Evolutionary conservation across 2,797 vertebrate species (phyloP).

Genomic region (Stomatorhinus walkeri): DNA sequence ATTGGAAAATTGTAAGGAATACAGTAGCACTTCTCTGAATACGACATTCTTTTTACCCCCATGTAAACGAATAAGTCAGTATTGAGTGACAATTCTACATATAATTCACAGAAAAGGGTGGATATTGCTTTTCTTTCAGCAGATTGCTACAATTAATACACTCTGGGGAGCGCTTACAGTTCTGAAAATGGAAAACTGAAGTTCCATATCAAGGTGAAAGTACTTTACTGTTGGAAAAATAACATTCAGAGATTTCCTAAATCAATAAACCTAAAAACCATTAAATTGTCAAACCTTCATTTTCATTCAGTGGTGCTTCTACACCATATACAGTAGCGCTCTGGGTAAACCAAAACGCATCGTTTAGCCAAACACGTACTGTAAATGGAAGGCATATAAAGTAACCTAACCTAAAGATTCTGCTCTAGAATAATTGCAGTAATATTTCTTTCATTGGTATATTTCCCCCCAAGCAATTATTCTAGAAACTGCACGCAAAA

Average conservation of each 20-base stretch:
- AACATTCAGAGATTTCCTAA: background rate
- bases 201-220: background rate
- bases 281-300: background rate
- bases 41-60: conserved; percentile 64
- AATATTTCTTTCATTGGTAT: background rate
- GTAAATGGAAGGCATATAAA: background rate
- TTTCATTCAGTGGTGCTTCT: background rate
- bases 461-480: background rate
- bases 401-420: background rate
- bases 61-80: conserved; percentile 24
- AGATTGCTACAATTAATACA: background rate
- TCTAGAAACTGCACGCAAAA: background rate
- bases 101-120: background rate
- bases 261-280: background rate
- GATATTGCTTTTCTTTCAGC: background rate
- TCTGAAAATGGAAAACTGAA: background rate
- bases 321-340: background rate
- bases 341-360: background rate
- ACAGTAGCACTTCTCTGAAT: conserved; percentile 50
- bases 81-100: background rate
- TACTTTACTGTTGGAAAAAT: background rate
- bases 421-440: background rate
- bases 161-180: background rate
- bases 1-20: conserved; percentile 38
- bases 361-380: background rate